These are phyloP conservation scores for Drosophila biarmipes DNA, from an alignment of 1,140 invertebrate species.

Conservation along the genomic window DNA sequence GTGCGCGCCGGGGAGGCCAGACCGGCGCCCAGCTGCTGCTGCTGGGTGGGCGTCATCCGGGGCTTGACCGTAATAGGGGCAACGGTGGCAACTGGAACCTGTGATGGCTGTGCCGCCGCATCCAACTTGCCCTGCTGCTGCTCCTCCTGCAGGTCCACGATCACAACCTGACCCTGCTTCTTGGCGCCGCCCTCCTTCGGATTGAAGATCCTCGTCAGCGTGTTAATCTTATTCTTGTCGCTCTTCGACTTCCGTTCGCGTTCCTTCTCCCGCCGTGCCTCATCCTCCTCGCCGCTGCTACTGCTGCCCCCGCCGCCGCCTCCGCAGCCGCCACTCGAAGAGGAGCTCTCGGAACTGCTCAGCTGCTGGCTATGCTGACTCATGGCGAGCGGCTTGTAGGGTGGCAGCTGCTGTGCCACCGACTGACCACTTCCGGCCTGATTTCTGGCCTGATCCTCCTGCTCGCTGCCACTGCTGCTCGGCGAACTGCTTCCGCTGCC, in stretches of 20 bases:
- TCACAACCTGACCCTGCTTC: slow-evolving; percentile 85
- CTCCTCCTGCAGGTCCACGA: slow-evolving; percentile 80
- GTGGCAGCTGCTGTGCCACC: slow-evolving; percentile 16
- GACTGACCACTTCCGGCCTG: slow-evolving; percentile 20
- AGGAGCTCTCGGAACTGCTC: slow-evolving; percentile 58
- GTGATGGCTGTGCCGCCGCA: slow-evolving; percentile 15
- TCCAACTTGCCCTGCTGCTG: slow-evolving; percentile 56
- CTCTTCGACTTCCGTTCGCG: slow-evolving; percentile 62
- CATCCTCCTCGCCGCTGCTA: slow-evolving; percentile 63
- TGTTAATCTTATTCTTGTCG: slow-evolving; percentile 90
- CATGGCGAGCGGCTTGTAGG: slow-evolving; percentile 18
- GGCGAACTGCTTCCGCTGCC: slow-evolving; percentile 31
- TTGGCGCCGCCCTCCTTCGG: slow-evolving; percentile 86
- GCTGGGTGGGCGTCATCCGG: slow-evolving; percentile 62
- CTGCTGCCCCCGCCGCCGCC: slow-evolving; percentile 53
- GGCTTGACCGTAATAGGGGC: slow-evolving; percentile 29
- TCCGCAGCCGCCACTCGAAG: slow-evolving; percentile 46
- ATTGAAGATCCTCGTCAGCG: slow-evolving; percentile 88
- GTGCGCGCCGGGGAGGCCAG: slow-evolving; percentile 66
- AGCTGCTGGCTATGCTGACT: slow-evolving; percentile 40
- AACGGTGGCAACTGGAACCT: slow-evolving; percentile 13
- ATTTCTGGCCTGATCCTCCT: slow-evolving; percentile 14
- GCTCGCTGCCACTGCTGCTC: slow-evolving; percentile 34
- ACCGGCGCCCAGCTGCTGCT: slow-evolving; percentile 54
- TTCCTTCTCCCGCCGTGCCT: slow-evolving; percentile 47